These are phyloP conservation scores for Ptilodon capucinus DNA, from an alignment of 2,888 invertebrate genomes.

Conservation along the genomic window DNA sequence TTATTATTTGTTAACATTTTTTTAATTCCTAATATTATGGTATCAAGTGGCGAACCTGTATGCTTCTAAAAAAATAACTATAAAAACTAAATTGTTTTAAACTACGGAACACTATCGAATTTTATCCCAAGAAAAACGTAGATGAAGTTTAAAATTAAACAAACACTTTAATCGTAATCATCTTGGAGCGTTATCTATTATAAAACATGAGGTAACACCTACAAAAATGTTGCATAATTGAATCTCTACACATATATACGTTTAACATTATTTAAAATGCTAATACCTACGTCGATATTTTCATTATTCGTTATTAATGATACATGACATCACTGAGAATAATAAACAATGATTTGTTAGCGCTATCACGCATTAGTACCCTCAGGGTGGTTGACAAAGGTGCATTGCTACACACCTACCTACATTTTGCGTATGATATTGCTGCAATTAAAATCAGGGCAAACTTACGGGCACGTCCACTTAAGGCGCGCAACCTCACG, in stretches of 20 bases:
- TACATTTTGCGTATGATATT: no score
- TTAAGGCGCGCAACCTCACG: constrained; percentile 9
- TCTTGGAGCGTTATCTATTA: constrained; percentile 16
- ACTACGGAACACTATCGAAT: background rate
- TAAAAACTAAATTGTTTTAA: no score
- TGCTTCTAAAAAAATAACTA: no score
- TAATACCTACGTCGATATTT: constrained; percentile 4
- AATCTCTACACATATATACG: constrained; percentile 6
- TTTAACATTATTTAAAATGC: constrained; percentile 17
- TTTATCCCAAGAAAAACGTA: background rate
- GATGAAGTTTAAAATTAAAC: background rate
- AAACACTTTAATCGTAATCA: constrained; percentile 1
- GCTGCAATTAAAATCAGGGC: no score
- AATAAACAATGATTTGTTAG: background rate
- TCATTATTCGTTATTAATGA: constrained; percentile 14
- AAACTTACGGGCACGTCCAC: background rate
- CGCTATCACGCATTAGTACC: background rate
- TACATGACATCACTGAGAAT: constrained; percentile 33
- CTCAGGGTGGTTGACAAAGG: background rate
- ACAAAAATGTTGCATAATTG: constrained; percentile 6
- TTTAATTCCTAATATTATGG: no score
- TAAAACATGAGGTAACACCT: constrained; percentile 25
- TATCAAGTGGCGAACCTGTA: no score
- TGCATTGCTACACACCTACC: background rate
- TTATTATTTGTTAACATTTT: no score